Percentiles rank a stretch among this genome's conserved stretches.
Evolutionary conservation across 1,140 invertebrate genomes (phyloP).

Genomic region (Adelges cooleyi): DNA sequence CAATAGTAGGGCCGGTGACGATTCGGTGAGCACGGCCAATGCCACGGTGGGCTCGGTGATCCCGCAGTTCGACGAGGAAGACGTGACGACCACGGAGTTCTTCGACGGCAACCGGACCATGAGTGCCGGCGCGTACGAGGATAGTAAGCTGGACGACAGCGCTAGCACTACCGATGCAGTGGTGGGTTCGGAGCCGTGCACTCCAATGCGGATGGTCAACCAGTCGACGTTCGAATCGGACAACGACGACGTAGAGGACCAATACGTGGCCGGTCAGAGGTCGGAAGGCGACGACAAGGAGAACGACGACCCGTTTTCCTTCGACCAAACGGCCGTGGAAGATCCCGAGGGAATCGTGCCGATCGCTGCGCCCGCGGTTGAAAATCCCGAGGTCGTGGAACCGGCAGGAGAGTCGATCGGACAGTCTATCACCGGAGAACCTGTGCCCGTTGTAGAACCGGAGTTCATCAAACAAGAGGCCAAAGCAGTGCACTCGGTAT

Average conservation of each 20-base stretch:
- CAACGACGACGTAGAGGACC: background rate
- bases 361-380: background rate
- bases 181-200: constrained; percentile 9
- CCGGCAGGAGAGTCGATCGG: background rate
- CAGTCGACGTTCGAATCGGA: constrained; percentile 21
- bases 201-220: constrained; percentile 20
- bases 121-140: background rate
- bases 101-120: background rate
- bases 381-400: background rate
- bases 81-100: background rate
- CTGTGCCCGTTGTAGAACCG: constrained; percentile 11
- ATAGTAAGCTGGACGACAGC: constrained; percentile 10
- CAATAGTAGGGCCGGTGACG: background rate
- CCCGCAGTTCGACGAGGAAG: background rate
- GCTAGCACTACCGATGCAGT: constrained; percentile 12
- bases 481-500: background rate
- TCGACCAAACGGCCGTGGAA: background rate
- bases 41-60: background rate
- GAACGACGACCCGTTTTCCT: constrained; percentile 4
- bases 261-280: background rate
- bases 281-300: background rate
- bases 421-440: background rate
- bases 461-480: background rate
- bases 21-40: background rate
- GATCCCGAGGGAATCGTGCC: constrained; percentile 14